Evolutionary conservation across 2,113 vertebrate species (phyloP), one percentile per base, ranked within the genome.

Genomic region (Platichthys flesus): DNA sequence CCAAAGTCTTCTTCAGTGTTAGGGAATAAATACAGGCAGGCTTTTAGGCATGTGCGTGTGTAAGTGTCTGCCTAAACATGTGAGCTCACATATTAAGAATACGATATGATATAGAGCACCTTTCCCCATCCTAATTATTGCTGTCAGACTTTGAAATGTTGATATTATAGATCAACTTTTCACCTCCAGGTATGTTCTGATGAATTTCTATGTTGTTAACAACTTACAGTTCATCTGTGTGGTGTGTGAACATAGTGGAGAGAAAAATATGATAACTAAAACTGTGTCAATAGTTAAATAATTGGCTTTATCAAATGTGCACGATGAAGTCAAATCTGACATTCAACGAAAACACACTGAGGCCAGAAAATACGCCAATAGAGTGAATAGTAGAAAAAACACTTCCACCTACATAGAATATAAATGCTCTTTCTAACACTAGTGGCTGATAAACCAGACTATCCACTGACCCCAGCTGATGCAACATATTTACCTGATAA

Each of bases 241-340:
- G 45, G 49, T 28, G 15, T 47, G 20, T 71, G 20, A 61, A 55
- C 8, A 1, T 2, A 31, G n/a, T 24, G 28, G 9, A 6, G 18
- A 26, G 45, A 1, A 56, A 76, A 61, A 56, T 40, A 76, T 76
- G 54, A 15, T 8, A 72, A 58, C 51, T 58, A 56, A 37, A 20
- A 54, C 18, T n/a, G 13, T 18, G 51, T 10, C 14, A 20, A n/a
- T 2, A 10, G 51, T 9, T 54, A 3, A 55, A 23, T 24, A 12
- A 13, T 3, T 24, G 20, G 51, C 51, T n/a, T 54, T 7, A 54
- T 54, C 20, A 21, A 54, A 10, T 21, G 51, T 54, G 20, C 9
- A 21, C 2, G 45, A 49, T 18, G 45, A 15, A 49, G 5, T 20
- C 3, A 20, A 54, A 54, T 54, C 18, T 21, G 20, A 1, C 47